phyloP scores from a whole-genome alignment of 1,140 invertebrate species.

The Magallana angulata region DNA sequence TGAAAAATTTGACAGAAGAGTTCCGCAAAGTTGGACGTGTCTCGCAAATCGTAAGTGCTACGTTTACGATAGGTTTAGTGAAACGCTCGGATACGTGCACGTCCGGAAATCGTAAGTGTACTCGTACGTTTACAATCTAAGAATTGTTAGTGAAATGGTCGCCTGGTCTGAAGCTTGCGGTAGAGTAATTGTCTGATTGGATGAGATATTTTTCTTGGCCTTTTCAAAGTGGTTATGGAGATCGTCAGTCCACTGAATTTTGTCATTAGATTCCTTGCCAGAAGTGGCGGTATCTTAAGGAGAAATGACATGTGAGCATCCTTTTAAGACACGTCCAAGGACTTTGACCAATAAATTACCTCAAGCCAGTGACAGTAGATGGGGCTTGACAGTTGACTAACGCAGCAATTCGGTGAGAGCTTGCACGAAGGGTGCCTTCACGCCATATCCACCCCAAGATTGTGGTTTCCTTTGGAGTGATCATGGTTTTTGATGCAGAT shows the following conservation, averaged over 20 bases:
- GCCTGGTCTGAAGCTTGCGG: slow-evolving; percentile 47
- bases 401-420: slow-evolving; percentile 46
- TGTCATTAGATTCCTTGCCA: slow-evolving; percentile 46
- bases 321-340: slow-evolving; percentile 22
- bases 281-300: slow-evolving; percentile 24
- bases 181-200: slow-evolving; percentile 46
- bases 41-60: too few relatives aligned
- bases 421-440: slow-evolving; percentile 23
- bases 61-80: too few relatives aligned
- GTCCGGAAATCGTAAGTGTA: too few relatives aligned
- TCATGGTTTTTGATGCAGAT: slow-evolving; percentile 43
- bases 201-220: slow-evolving; percentile 26
- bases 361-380: slow-evolving; percentile 34
- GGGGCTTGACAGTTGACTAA: background rate
- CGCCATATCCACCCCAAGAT: slow-evolving; percentile 56
- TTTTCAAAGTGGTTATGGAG: background rate
- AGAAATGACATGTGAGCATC: slow-evolving; percentile 9
- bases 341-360: slow-evolving; percentile 56
- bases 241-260: slow-evolving; percentile 41
- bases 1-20: too few relatives aligned
- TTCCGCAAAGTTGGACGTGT: too few relatives aligned
- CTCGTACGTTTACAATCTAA: too few relatives aligned
- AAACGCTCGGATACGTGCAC: too few relatives aligned
- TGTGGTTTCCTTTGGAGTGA: slow-evolving; percentile 25
- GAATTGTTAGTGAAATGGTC: too few relatives aligned